Conservation (phyloP, 2,113 vertebrate species). For the Phocoena phocoena region DNA sequence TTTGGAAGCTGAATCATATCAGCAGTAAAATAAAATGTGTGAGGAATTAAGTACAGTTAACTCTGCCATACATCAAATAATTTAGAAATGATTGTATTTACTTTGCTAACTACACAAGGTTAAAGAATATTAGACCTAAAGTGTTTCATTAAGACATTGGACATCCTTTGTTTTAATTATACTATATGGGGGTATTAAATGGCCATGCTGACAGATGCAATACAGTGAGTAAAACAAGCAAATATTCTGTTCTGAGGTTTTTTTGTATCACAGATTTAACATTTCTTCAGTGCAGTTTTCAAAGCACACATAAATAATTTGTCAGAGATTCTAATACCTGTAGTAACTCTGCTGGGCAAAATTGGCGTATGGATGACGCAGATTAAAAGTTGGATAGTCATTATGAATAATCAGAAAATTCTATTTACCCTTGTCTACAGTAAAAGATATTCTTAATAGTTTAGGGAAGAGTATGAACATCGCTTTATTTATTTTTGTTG, state of each 20-base stretch:
- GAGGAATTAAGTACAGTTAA: background rate
- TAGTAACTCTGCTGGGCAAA: background rate
- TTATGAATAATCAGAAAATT: conserved; percentile 14
- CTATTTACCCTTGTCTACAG: background rate
- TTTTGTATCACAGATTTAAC: background rate
- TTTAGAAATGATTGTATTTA: background rate
- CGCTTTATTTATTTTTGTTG: background rate
- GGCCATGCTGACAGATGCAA: background rate
- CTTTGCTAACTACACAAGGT: background rate
- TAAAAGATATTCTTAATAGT: background rate
- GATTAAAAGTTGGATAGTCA: background rate
- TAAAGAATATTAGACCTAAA: background rate
- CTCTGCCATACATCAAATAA: background rate
- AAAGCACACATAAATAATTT: background rate
- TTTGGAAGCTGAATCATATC: background rate
- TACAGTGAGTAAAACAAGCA: background rate
- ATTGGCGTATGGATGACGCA: background rate
- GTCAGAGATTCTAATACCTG: background rate
- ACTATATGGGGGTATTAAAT: background rate
- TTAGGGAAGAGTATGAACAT: background rate
- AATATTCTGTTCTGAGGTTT: background rate
- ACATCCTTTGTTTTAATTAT: conserved; percentile 1
- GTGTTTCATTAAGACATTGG: background rate
- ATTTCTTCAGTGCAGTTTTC: background rate
- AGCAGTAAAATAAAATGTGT: background rate